A percentile compares a stretch with the other conserved stretches of the same genome.
Conservation (phyloP, 2,797 vertebrate species). For the Steatocranus sp. region DNA sequence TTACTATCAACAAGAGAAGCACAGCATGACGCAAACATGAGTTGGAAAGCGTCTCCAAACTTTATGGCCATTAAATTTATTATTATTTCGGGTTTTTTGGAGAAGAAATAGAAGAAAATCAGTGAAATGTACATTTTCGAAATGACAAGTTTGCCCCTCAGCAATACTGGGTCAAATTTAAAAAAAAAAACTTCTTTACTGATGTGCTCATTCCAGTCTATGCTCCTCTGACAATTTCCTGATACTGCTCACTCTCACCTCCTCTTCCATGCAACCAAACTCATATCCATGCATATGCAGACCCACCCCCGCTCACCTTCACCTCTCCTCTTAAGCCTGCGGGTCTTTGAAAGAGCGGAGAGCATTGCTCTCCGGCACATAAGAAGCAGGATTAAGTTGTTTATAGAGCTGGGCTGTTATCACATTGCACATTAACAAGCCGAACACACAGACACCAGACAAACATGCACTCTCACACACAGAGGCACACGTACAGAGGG, state of each 20-base stretch:
- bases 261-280: neutral
- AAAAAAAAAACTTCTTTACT: neutral
- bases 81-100: neutral
- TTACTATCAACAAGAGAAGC: neutral
- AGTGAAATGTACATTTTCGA: neutral
- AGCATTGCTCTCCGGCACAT: conserved; percentile 1
- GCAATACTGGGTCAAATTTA: neutral
- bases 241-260: neutral
- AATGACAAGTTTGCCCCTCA: neutral
- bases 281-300: neutral
- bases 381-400: conserved; percentile 55
- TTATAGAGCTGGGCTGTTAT: conserved; percentile 41
- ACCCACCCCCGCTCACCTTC: neutral
- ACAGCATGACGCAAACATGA: neutral
- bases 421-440: conserved; percentile 39
- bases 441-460: conserved; percentile 31
- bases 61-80: neutral
- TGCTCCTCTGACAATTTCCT: neutral
- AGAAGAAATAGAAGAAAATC: neutral
- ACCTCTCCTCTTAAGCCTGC: conserved; percentile 26
- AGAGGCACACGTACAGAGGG: neutral
- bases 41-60: neutral
- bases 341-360: conserved; percentile 25
- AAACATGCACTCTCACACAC: neutral
- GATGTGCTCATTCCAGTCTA: neutral